phyloP scores from a whole-genome alignment of 2,888 invertebrate genomes.

The Ditylenchus weischeri region DNA sequence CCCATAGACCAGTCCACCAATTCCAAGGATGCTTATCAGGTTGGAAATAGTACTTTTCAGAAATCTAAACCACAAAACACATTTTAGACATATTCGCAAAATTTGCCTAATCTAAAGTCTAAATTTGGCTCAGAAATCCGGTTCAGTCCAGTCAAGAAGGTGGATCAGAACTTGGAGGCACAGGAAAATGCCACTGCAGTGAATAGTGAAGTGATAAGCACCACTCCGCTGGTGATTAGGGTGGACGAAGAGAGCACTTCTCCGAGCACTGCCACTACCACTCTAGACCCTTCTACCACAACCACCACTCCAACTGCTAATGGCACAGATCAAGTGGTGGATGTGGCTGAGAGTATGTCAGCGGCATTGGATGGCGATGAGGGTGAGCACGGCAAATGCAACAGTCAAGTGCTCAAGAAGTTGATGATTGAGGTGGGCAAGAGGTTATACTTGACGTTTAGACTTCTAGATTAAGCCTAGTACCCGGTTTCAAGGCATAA shows the following conservation, averaged over 20 bases:
- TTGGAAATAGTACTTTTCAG: background rate
- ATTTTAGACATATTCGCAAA: background rate
- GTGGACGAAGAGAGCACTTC: slow-evolving; percentile 1
- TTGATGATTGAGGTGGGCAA: slow-evolving; percentile 43
- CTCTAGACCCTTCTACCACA: too few relatives aligned
- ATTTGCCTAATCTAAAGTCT: background rate
- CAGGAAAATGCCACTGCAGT: too few relatives aligned
- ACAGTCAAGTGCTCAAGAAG: slow-evolving; percentile 42
- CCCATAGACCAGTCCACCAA: too few relatives aligned
- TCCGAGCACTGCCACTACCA: background rate
- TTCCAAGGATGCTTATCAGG: too few relatives aligned
- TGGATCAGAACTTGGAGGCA: too few relatives aligned
- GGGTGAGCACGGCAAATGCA: slow-evolving; percentile 37
- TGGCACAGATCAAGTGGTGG: background rate
- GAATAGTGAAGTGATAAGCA: too few relatives aligned
- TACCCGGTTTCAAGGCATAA: too few relatives aligned
- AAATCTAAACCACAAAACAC: background rate
- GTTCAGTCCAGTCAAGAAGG: too few relatives aligned
- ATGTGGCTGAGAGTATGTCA: slow-evolving; percentile 1
- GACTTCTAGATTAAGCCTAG: too few relatives aligned
- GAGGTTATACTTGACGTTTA: too few relatives aligned
- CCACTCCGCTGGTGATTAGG: background rate
- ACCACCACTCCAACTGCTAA: background rate
- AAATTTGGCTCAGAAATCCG: background rate
- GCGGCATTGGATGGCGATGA: slow-evolving; percentile 1